Conservation (phyloP, 92 coral and sea anemone genomes). For the Phenganax subtilis region DNA sequence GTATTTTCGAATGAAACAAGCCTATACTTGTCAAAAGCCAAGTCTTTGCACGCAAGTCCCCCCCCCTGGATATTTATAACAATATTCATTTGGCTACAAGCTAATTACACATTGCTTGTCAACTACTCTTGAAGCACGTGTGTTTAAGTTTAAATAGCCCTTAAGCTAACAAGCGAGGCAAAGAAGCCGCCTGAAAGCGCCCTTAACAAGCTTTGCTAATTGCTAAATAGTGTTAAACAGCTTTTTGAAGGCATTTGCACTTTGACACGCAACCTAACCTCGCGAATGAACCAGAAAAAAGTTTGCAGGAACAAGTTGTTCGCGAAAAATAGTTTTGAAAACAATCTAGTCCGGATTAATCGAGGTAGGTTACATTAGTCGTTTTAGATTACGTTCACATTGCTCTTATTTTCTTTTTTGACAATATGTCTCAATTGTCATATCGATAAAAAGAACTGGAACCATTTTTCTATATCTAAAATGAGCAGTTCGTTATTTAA, state of each 20-base stretch:
- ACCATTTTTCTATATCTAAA: neutral
- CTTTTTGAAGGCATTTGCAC: neutral
- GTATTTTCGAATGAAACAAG: too few species aligned
- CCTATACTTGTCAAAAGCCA: too few species aligned
- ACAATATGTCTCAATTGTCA: too few species aligned
- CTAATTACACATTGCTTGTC: neutral
- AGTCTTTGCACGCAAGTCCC: neutral
- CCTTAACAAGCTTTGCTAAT: neutral
- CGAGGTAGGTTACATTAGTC: too few species aligned
- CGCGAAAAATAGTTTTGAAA: too few species aligned
- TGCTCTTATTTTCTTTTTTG: too few species aligned
- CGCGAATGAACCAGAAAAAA: too few species aligned
- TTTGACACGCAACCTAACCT: too few species aligned
- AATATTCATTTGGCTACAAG: neutral
- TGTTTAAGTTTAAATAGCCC: neutral
- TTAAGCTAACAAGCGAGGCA: conserved; percentile 3
- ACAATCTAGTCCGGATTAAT: too few species aligned
- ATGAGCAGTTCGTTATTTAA: neutral
- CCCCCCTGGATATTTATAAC: neutral
- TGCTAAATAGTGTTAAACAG: neutral
- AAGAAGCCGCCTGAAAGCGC: conserved; percentile 7
- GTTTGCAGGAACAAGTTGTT: too few species aligned
- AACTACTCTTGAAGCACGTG: conserved; percentile 5
- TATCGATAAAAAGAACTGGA: too few species aligned
- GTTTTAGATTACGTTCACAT: too few species aligned